Evolutionary conservation across 2,888 invertebrate genomes (phyloP).

Genomic region (Troides oblongomaculatus): DNA sequence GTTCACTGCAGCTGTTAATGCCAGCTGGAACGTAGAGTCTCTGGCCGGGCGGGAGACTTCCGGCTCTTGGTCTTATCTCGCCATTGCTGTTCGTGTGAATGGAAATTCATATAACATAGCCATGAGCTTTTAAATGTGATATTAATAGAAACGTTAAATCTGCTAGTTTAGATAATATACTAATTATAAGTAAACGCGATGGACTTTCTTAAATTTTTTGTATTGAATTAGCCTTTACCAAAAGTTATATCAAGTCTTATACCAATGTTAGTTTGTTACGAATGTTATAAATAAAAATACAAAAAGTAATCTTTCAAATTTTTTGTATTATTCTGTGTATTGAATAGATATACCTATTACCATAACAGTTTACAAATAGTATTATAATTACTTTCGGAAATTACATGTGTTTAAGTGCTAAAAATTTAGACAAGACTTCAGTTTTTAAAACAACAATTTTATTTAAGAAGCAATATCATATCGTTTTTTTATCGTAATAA

Average conservation of each 20-base stretch:
- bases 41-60: slow-evolving; percentile 61
- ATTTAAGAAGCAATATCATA: background rate
- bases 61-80: slow-evolving; percentile 59
- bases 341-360: background rate
- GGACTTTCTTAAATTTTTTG: no score
- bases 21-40: slow-evolving; percentile 43
- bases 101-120: background rate
- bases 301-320: background rate
- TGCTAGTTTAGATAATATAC: background rate
- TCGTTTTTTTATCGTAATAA: background rate
- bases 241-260: background rate
- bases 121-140: slow-evolving; percentile 2
- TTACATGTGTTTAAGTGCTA: no score
- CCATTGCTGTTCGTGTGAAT: slow-evolving; percentile 40
- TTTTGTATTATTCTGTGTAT: background rate
- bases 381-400: no score
- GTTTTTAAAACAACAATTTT: no score
- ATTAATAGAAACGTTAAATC: background rate
- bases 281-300: background rate
- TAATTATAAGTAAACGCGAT: no score
- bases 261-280: background rate
- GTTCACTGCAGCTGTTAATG: slow-evolving; percentile 54
- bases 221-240: background rate
- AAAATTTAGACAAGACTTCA: no score
- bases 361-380: no score